phyloP scores from a whole-genome alignment of 2,888 invertebrate genomes.

The Amphipoea oculea region DNA sequence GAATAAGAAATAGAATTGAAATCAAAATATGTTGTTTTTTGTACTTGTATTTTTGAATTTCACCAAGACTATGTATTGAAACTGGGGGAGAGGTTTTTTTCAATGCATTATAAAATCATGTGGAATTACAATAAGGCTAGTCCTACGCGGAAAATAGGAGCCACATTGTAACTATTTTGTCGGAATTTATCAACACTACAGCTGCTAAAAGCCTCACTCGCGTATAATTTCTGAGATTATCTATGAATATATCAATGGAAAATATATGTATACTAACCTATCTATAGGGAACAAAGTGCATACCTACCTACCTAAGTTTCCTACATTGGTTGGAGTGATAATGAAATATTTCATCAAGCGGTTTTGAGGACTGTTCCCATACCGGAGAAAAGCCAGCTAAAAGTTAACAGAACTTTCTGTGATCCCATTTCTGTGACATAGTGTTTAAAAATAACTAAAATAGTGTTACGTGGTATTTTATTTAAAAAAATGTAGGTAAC shows the following conservation, averaged over 20 bases:
- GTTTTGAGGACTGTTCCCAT: neutral
- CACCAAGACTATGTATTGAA: conserved; percentile 4
- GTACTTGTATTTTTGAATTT: neutral
- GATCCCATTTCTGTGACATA: neutral
- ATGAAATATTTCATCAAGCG: neutral
- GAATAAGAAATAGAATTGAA: neutral
- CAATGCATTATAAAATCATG: neutral
- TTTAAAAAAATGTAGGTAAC: neutral
- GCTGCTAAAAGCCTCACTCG: neutral
- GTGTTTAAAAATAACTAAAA: neutral
- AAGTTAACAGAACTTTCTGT: neutral
- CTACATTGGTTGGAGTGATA: neutral
- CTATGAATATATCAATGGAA: conserved; percentile 11
- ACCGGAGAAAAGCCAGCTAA: neutral
- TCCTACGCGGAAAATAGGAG: neutral
- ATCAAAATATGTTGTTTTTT: conserved; percentile 10
- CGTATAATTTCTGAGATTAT: conserved; percentile 7
- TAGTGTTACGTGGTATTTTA: neutral
- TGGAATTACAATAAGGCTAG: neutral
- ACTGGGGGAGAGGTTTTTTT: neutral
- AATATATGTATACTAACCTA: neutral
- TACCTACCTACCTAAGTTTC: neutral
- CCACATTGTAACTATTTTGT: neutral
- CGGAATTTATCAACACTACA: neutral
- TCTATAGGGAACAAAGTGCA: neutral